These are phyloP conservation scores for Prunella fulvescens DNA, from an alignment of 2,113 vertebrate species.

Conservation along the genomic window DNA sequence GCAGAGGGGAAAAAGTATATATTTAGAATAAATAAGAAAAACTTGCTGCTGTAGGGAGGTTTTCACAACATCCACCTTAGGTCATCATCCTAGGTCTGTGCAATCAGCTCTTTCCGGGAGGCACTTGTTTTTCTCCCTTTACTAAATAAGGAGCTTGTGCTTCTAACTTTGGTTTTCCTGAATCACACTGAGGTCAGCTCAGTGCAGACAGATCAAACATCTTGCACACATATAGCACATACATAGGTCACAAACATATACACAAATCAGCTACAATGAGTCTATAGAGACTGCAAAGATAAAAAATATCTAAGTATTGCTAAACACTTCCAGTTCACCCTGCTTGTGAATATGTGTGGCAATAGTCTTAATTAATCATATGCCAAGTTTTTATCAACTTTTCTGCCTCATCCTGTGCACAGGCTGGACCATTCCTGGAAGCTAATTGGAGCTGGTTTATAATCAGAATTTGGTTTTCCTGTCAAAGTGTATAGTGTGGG, in stretches of 20 bases:
- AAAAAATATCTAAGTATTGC: neutral
- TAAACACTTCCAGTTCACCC: neutral
- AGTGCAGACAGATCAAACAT: neutral
- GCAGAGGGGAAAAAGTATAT: neutral
- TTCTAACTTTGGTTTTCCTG: constrained; percentile 32
- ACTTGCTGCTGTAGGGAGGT: neutral
- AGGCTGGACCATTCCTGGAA: neutral
- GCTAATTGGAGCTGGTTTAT: neutral
- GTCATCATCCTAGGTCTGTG: neutral
- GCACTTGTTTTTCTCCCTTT: constrained; percentile 7
- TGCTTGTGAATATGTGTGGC: neutral
- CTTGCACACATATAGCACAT: neutral
- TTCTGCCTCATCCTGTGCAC: neutral
- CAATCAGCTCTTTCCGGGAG: neutral
- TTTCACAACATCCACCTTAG: constrained; percentile 30
- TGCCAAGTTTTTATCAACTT: neutral
- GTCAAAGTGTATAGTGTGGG: neutral
- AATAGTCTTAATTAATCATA: neutral
- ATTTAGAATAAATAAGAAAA: constrained; percentile 40
- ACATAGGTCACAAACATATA: neutral
- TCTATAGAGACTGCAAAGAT: neutral
- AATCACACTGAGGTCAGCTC: neutral
- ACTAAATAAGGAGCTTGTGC: constrained; percentile 35
- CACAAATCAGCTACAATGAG: neutral
- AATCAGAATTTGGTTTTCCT: neutral